phyloP scores from a whole-genome alignment of 2,113 vertebrate genomes.

The Pleuronectes platessa region DNA sequence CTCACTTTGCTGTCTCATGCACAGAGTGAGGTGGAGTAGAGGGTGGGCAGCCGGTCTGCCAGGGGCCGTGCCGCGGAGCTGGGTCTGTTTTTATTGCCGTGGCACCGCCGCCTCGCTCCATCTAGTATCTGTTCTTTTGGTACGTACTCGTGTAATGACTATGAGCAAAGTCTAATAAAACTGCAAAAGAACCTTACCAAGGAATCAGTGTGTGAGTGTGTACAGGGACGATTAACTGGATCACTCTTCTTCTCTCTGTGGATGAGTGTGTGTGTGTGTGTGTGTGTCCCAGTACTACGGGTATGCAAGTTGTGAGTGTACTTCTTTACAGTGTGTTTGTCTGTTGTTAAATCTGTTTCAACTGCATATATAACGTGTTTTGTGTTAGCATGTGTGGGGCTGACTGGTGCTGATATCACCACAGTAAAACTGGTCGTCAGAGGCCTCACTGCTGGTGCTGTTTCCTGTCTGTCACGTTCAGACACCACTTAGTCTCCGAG shows the following conservation, averaged over 20 bases:
- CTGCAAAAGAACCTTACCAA: constrained; percentile 73
- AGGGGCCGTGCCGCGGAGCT: constrained; percentile 70
- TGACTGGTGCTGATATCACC: constrained; percentile 37
- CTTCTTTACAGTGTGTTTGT: constrained; percentile 27
- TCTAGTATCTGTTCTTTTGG: constrained; percentile 81
- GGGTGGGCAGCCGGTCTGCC: constrained; percentile 85
- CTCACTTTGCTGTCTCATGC: constrained; percentile 77
- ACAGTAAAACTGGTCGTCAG: constrained; percentile 1
- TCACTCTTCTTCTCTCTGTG: constrained; percentile 5
- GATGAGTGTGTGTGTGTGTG: constrained; percentile 9
- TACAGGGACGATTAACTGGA: constrained; percentile 31
- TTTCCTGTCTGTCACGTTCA: constrained; percentile 53
- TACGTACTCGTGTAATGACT: constrained; percentile 80
- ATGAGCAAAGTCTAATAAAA: constrained; percentile 86
- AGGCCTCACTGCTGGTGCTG: neutral
- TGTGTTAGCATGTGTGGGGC: constrained; percentile 41
- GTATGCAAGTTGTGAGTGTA: constrained; percentile 4
- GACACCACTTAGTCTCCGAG: constrained; percentile 5
- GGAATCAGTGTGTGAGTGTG: constrained; percentile 72
- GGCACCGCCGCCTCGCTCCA: constrained; percentile 76
- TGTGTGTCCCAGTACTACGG: constrained; percentile 15
- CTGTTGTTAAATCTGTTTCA: constrained; percentile 20
- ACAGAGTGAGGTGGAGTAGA: constrained; percentile 76
- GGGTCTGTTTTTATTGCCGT: constrained; percentile 78
- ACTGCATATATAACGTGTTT: constrained; percentile 18